Evolutionary conservation across 1,140 invertebrate species (phyloP), one percentile per base, ranked within the genome.

Genomic region (Hydropsyche tenuis): DNA sequence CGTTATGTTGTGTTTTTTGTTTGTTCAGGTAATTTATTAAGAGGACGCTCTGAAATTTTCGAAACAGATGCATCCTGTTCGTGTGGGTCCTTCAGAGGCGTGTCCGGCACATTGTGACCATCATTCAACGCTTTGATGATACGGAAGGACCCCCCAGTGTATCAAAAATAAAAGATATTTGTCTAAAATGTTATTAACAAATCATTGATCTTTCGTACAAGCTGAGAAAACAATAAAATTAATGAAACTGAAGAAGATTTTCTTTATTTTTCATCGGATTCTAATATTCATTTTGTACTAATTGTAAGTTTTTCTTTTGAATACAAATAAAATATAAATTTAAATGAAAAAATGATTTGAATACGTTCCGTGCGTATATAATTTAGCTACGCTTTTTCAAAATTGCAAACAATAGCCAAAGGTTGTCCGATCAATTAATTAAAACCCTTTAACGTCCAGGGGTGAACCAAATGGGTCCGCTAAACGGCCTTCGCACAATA

Each of bases 401-500:
- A 37, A 42, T 25, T 25, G 66, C 22, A 62, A 66, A 76, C 75
- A 68, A 72, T 76, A 37, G 42, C 56, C 25, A n/a, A 42, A 69
- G 30, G 64, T 63, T 73, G 53, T 69, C 73, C 37, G 69, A 77
- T 77, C 76, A 72, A 77, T 77, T 77, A 77, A 77, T 77, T 77
- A 77, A 72, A 37, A 64, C 75, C 70, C 48, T 76, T 76, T 66
- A 43, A 37, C 48, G 51, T 25, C 30, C 30, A n/a, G 18, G 63
- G 63, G 63, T 37, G 63, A 70, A 62, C 73, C 72, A 77, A 75
- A 74, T 75, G 73, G 45, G 60, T 23, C 63, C 70, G 70, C 66
- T 75, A 75, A 75, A 75, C 72, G 71, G 16, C 30, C 25, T 64
- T 37, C 11, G 37, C 9, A 22, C 66, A 77, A 77, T 73, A 77